A percentile compares a stretch with the other conserved stretches of the same genome.
Conservation (phyloP, 2,888 invertebrate genomes). For the Macrostomum cliftonense region DNA sequence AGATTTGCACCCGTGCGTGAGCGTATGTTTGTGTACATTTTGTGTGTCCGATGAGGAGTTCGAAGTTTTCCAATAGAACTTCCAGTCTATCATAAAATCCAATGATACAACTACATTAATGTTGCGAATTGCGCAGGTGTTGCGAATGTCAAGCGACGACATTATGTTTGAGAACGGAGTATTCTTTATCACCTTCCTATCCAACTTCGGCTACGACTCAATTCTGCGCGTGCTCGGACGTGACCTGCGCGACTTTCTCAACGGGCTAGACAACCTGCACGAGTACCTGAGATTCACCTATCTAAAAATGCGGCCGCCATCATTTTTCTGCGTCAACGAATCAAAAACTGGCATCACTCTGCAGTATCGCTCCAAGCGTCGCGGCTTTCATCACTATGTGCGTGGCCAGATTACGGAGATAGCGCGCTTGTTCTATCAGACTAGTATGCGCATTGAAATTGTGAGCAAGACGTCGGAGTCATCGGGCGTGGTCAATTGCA, state of each 20-base stretch:
- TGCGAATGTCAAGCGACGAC: slow-evolving; percentile 58
- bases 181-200: slow-evolving; percentile 74
- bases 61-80: no score
- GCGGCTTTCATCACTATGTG: slow-evolving; percentile 84
- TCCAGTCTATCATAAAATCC: no score
- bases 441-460: slow-evolving; percentile 75
- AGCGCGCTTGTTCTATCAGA: slow-evolving; percentile 76
- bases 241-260: slow-evolving; percentile 23
- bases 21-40: no score
- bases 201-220: slow-evolving; percentile 75
- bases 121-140: no score
- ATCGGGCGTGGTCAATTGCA: slow-evolving; percentile 75
- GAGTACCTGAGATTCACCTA: slow-evolving; percentile 12
- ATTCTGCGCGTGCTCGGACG: slow-evolving; percentile 22
- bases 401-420: slow-evolving; percentile 80
- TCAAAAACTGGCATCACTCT: slow-evolving; percentile 65
- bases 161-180: slow-evolving; percentile 86
- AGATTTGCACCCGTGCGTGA: no score
- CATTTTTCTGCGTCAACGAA: slow-evolving; percentile 89
- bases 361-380: slow-evolving; percentile 60
- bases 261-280: slow-evolving; percentile 23
- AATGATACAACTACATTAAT: no score
- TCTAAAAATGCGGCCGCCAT: slow-evolving; percentile 54
- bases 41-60: no score
- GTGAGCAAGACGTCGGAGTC: slow-evolving; percentile 58